Evolutionary conservation across 2,888 invertebrate genomes (phyloP), one percentile per base, ranked within the genome.

Genomic region (Galerucella nymphaeae): DNA sequence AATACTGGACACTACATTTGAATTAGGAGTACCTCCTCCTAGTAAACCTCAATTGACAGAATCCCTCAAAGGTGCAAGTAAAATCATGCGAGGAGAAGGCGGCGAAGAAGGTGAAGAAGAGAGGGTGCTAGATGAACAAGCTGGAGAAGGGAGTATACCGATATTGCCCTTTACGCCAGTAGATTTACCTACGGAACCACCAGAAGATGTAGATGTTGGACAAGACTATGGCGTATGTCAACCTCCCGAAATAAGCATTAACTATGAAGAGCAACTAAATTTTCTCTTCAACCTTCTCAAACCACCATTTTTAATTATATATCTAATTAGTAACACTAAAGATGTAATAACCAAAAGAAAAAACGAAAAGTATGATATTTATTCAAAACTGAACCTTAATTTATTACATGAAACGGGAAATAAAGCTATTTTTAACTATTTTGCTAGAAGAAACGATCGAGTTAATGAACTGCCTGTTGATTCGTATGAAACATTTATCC

Each of bases 281-380:
- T 84, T 82, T 73, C 74, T 87, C 16, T 85, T 86, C 74, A 75
- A 79, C 16, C 77, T 84, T 11, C 79, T 86, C 42, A 74, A 81
- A 38, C 74, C 78, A 13, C 85, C 86, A 2, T 85, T 83, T 77
- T 80, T 91, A 57, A 86, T 92, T 23, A 88, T 92, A 77, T 89
- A 91, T 79, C 81, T 90, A 1, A 87, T 87, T 55, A 89, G 90
- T 75, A 87, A 89, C 30, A 88, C 90, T 75, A 82, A 82, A 66
- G 91, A 91, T 80, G 85, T 89, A n/a, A 79, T 89, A 30, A 84
- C 84, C 16, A 88, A 86, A 76, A 75, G 86, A 45, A 77, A 81
- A 41, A 80, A 84, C 45, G 84, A 83, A 73, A 80, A 84, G 2
- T 82, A 82, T 42, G 82, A 88, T 76, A 72, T 85, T 5, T 72